phyloP scores from a whole-genome alignment of 2,888 invertebrate genomes.

The Acanthopleura granulata region DNA sequence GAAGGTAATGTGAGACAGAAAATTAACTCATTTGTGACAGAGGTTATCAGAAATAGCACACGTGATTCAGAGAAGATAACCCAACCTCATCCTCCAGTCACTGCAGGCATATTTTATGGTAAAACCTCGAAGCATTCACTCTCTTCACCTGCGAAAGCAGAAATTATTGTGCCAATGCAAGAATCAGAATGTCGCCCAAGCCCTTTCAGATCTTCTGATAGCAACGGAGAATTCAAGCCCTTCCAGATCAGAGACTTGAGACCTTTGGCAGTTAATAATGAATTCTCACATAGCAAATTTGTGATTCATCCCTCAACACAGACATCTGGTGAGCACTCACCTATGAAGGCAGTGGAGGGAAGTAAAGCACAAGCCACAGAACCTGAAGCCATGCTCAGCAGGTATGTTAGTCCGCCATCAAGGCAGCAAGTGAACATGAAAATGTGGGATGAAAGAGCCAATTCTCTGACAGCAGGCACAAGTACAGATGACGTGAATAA shows the following conservation, averaged over 20 bases:
- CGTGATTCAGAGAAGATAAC: no score
- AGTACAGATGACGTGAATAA: background rate
- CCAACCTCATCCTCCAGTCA: no score
- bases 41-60: no score
- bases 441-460: background rate
- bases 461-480: background rate
- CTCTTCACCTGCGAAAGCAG: no score
- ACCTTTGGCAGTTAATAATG: conserved; percentile 51
- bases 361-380: background rate
- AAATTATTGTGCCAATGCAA: no score
- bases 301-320: background rate
- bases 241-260: conserved; percentile 53
- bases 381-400: background rate
- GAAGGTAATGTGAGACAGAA: no score
- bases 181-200: no score
- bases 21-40: no score
- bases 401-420: no score
- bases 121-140: no score
- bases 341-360: background rate
- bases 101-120: no score
- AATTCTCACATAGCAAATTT: conserved; percentile 48
- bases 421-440: background rate
- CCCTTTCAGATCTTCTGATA: no score
- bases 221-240: background rate
- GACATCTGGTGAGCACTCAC: background rate